phyloP scores from a whole-genome alignment of 1,140 invertebrate species.

The Drosophila cardini region DNA sequence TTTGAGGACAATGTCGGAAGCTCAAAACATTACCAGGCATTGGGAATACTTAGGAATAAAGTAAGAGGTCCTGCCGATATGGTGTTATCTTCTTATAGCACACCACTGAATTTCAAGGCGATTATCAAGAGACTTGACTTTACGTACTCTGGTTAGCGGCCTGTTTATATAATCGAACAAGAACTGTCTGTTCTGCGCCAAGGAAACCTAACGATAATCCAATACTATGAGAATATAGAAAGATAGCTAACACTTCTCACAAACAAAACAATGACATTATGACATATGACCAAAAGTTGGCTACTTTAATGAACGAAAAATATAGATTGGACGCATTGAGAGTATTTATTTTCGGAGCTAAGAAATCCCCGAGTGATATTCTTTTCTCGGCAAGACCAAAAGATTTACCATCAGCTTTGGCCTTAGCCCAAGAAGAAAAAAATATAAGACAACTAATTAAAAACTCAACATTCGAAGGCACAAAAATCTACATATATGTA shows the following conservation, averaged over 20 bases:
- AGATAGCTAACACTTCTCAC: slow-evolving; percentile 38
- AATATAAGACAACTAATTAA: no score
- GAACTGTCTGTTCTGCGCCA: slow-evolving; percentile 41
- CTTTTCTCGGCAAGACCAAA: slow-evolving; percentile 37
- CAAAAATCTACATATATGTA: no score
- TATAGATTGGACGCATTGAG: slow-evolving; percentile 12
- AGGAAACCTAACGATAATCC: slow-evolving; percentile 12
- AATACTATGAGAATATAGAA: slow-evolving; percentile 38
- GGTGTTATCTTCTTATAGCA: slow-evolving; percentile 47
- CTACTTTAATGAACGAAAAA: slow-evolving; percentile 23
- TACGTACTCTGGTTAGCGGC: slow-evolving; percentile 43
- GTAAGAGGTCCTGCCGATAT: slow-evolving; percentile 42
- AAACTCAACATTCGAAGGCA: no score
- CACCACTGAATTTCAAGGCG: slow-evolving; percentile 48
- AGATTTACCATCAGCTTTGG: slow-evolving; percentile 46
- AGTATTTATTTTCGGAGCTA: slow-evolving; percentile 17
- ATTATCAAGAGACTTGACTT: slow-evolving; percentile 45
- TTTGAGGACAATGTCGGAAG: slow-evolving; percentile 43
- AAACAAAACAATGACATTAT: slow-evolving; percentile 30
- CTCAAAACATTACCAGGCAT: slow-evolving; percentile 49
- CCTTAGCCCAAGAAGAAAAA: slow-evolving; percentile 48
- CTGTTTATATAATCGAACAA: no score
- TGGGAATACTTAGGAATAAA: slow-evolving; percentile 56
- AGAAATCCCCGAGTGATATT: slow-evolving; percentile 16
- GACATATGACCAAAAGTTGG: neutral